These are phyloP conservation scores for Bradypodion pumilum DNA, from an alignment of 2,797 vertebrate genomes.

Conservation along the genomic window DNA sequence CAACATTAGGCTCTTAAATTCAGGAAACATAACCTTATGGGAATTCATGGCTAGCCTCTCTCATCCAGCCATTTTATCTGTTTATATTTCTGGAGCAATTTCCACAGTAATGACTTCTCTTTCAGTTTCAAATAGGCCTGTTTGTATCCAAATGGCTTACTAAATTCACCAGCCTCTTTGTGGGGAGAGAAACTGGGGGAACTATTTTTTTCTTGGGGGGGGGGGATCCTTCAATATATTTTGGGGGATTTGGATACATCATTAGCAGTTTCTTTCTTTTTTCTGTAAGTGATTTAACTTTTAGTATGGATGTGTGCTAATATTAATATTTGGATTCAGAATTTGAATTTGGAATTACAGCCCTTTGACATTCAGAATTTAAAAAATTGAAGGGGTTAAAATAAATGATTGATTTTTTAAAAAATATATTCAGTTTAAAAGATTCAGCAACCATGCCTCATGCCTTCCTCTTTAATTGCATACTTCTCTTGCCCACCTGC, in stretches of 20 bases:
- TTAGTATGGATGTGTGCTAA: no score
- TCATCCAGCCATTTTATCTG: neutral
- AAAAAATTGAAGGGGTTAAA: no score
- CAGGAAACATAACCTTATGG: neutral
- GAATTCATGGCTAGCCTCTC: neutral
- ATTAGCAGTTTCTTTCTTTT: neutral
- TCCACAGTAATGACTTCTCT: neutral
- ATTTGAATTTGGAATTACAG: no score
- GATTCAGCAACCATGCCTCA: neutral
- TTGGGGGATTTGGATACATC: neutral
- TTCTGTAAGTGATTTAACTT: no score
- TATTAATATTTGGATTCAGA: no score
- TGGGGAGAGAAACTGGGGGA: neutral
- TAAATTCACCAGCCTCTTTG: neutral
- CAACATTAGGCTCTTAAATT: neutral
- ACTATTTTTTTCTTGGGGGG: neutral
- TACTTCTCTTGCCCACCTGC: neutral
- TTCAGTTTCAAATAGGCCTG: neutral
- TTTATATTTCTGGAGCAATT: neutral
- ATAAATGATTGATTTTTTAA: neutral
- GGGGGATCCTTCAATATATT: neutral
- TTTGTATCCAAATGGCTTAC: neutral
- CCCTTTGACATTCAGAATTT: no score
- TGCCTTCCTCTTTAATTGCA: neutral
- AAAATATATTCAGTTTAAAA: neutral